phyloP scores from a whole-genome alignment of 2,797 vertebrate species.

The Loris lydekkerianus region DNA sequence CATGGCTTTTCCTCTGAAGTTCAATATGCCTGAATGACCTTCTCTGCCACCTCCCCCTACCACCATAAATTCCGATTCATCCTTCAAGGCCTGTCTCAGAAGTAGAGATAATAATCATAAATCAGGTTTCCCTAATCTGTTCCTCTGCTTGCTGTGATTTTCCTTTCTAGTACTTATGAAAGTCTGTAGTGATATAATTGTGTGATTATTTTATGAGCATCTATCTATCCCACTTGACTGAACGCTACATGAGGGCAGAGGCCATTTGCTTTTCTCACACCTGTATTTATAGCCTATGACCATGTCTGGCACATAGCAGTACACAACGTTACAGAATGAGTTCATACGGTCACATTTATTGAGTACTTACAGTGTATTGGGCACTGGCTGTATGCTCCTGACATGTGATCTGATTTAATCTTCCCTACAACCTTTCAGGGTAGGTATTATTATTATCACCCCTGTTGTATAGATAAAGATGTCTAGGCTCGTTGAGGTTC shows the following conservation, averaged over 20 bases:
- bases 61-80: neutral
- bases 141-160: neutral
- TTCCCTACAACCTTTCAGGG: neutral
- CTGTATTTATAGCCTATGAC: neutral
- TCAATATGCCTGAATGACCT: neutral
- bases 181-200: neutral
- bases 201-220: neutral
- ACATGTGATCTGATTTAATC: neutral
- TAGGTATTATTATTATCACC: neutral
- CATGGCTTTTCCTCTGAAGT: neutral
- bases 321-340: neutral
- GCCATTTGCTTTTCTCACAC: neutral
- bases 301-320: neutral
- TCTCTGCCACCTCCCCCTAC: neutral
- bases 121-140: neutral
- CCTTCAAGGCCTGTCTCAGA: slow-evolving; percentile 6
- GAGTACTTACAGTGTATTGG: neutral
- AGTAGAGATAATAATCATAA: neutral
- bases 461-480: neutral
- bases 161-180: neutral
- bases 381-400: neutral
- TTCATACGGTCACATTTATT: neutral
- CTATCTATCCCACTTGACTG: neutral
- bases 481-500: neutral
- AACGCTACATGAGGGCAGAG: neutral